Conservation (phyloP, 2,888 invertebrate genomes). For the Eristalis arbustorum region DNA sequence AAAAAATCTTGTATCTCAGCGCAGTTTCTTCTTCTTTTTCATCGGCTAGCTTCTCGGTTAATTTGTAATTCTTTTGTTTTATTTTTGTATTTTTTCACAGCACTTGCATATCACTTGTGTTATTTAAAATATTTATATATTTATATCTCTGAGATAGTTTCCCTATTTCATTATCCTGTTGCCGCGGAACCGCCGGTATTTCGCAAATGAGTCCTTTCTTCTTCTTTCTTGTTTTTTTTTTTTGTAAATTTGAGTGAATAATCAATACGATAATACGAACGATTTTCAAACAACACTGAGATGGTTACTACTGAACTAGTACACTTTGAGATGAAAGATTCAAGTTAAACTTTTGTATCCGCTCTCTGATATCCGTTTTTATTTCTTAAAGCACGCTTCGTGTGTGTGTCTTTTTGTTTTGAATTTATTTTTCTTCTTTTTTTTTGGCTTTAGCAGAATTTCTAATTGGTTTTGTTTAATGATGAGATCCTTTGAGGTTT, state of each 20-base stretch:
- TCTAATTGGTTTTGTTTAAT: constrained; percentile 1
- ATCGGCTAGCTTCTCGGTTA: constrained; percentile 40
- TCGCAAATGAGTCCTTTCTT: constrained; percentile 34
- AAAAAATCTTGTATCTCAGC: constrained; percentile 50
- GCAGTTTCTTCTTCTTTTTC: constrained; percentile 35
- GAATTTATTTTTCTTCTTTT: not conserved
- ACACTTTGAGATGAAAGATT: constrained; percentile 41
- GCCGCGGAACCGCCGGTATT: constrained; percentile 63
- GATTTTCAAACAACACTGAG: constrained; percentile 57
- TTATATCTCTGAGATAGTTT: constrained; percentile 57
- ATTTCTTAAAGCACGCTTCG: constrained; percentile 21
- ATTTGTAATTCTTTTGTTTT: constrained; percentile 45
- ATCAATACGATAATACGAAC: constrained; percentile 54
- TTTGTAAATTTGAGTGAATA: constrained; percentile 53
- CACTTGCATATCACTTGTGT: constrained; percentile 72
- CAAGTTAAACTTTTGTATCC: constrained; percentile 67
- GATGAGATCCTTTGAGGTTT: constrained; percentile 62
- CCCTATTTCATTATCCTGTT: constrained; percentile 58
- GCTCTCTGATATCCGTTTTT: constrained; percentile 72
- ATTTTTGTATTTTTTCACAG: constrained; percentile 67
- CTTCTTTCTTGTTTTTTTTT: not conserved
- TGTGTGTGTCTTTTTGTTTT: constrained; percentile 33
- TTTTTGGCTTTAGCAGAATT: constrained; percentile 64
- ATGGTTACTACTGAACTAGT: constrained; percentile 18
- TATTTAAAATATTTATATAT: constrained; percentile 24